Evolutionary conservation across 2,797 vertebrate genomes (phyloP).

Genomic region (Tiaroga cobitis): DNA sequence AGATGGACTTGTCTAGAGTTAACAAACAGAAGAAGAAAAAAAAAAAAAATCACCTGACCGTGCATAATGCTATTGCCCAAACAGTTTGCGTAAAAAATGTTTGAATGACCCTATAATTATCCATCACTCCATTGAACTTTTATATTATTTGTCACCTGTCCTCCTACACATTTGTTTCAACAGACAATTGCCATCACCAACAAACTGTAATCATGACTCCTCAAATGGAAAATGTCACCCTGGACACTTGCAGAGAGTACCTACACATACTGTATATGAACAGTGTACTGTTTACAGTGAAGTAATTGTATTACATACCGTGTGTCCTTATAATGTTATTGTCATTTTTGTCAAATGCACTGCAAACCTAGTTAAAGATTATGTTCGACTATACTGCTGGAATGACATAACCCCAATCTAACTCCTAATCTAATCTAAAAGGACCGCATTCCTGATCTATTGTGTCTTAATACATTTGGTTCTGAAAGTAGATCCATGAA

Average conservation of each 20-base stretch:
- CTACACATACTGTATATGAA: background rate
- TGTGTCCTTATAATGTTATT: background rate
- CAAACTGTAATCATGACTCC: background rate
- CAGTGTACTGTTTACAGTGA: background rate
- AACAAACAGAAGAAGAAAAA: too few relatives aligned
- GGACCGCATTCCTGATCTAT: background rate
- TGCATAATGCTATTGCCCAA: background rate
- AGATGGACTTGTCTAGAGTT: background rate
- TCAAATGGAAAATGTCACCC: background rate
- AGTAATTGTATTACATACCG: background rate
- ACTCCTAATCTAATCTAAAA: background rate
- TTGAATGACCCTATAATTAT: background rate
- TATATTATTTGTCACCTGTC: background rate
- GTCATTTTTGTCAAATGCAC: background rate
- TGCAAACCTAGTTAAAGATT: background rate
- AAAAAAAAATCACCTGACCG: background rate
- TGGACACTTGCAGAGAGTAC: background rate
- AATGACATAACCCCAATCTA: background rate
- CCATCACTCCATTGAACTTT: background rate
- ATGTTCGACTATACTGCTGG: background rate
- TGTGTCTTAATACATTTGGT: background rate
- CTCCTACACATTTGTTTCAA: constrained; percentile 11
- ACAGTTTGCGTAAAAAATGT: background rate
- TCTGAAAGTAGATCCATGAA: background rate
- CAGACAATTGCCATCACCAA: background rate